A percentile compares a stretch with the other conserved stretches of the same genome.
Evolutionary conservation across 2,888 invertebrate genomes (phyloP).

Genomic region (Alloscopus bannaensis): DNA sequence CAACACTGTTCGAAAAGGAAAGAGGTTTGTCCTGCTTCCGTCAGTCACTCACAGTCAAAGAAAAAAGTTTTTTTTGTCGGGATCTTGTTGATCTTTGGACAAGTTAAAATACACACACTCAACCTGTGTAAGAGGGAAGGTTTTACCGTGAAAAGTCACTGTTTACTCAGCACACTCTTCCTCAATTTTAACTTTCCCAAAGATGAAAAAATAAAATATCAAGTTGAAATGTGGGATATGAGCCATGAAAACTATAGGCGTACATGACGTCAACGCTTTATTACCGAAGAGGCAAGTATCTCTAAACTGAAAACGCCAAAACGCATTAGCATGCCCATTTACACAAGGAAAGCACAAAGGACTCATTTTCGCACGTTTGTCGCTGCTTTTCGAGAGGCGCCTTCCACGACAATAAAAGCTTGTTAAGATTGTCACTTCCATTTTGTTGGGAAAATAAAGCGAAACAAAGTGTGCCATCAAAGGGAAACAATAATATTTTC

Average conservation of each 20-base stretch:
- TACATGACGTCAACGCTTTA: conserved; percentile 26
- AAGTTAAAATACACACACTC: conserved; percentile 15
- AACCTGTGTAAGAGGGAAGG: too few species aligned
- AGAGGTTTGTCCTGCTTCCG: conserved; percentile 18
- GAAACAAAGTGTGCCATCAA: neutral
- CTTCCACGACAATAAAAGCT: conserved; percentile 11
- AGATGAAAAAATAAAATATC: conserved; percentile 21
- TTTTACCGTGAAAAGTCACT: conserved; percentile 23
- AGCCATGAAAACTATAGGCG: conserved; percentile 31
- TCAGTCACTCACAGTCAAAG: conserved; percentile 17
- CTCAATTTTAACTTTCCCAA: neutral
- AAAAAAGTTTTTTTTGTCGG: neutral
- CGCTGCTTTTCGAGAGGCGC: neutral
- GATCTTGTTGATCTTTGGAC: conserved; percentile 24
- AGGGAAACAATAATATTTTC: too few species aligned
- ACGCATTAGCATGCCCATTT: neutral
- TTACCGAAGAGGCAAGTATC: conserved; percentile 1
- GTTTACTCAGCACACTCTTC: conserved; percentile 25
- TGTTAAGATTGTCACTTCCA: conserved; percentile 1
- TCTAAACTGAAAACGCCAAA: neutral
- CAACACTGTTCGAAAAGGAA: too few species aligned
- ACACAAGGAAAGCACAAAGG: neutral
- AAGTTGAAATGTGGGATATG: conserved; percentile 31
- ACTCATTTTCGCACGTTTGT: neutral
- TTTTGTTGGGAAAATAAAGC: neutral